phyloP scores from a whole-genome alignment of 1,140 invertebrate genomes.

The Zaprionus vittiger region DNA sequence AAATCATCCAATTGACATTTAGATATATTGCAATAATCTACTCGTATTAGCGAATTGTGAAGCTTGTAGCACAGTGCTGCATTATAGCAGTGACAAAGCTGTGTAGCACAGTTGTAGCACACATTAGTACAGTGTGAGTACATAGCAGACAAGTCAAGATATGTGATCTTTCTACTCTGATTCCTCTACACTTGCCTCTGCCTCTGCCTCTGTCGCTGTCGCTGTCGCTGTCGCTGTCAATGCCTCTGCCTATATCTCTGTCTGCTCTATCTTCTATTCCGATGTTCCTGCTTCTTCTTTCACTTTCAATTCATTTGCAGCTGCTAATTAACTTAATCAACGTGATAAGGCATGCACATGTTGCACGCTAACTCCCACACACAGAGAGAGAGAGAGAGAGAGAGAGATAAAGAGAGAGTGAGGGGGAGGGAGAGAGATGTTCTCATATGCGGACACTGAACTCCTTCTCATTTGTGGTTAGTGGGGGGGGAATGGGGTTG shows the following conservation, averaged over 20 bases:
- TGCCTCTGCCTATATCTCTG: no score
- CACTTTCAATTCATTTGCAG: slow-evolving; percentile 15
- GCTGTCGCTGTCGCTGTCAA: neutral
- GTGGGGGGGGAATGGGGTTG: neutral
- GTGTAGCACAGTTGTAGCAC: neutral
- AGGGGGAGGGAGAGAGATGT: neutral
- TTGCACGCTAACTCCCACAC: neutral
- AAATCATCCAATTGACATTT: no score
- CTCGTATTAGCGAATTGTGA: no score
- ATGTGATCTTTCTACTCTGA: slow-evolving; percentile 1
- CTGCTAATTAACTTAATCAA: slow-evolving; percentile 48
- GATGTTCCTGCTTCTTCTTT: neutral
- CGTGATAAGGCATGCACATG: slow-evolving; percentile 15
- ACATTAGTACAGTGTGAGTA: neutral
- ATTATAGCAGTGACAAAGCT: neutral
- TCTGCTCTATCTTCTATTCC: neutral
- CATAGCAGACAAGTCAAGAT: neutral
- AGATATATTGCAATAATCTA: no score
- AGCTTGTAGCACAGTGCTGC: neutral
- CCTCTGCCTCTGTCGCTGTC: neutral
- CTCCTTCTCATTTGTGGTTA: neutral
- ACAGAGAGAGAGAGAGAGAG: neutral
- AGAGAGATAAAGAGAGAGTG: neutral
- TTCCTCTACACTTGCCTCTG: neutral
- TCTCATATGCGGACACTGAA: slow-evolving; percentile 28